Evolutionary conservation across 2,797 vertebrate genomes (phyloP).

Genomic region (Lacerta viridis): DNA sequence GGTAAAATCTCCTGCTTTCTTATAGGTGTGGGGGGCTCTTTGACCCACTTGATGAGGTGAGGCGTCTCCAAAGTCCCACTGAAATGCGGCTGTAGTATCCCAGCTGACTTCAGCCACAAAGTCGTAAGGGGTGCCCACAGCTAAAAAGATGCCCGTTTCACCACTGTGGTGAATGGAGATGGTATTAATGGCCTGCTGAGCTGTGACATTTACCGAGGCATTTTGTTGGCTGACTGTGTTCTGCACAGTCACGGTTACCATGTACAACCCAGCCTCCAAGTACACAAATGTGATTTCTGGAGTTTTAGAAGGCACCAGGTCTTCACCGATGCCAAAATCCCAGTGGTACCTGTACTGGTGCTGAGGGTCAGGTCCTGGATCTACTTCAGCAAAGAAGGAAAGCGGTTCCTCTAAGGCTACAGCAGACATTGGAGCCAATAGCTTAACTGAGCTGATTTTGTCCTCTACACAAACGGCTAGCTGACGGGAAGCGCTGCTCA

Average conservation of each 20-base stretch:
- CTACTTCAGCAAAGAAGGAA: slow-evolving; percentile 74
- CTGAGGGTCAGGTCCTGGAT: slow-evolving; percentile 55
- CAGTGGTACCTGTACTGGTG: slow-evolving; percentile 77
- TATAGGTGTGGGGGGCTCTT: slow-evolving; percentile 79
- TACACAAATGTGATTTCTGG: slow-evolving; percentile 79
- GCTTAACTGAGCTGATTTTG: slow-evolving; percentile 66
- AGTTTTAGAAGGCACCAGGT: slow-evolving; percentile 45
- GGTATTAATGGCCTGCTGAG: slow-evolving; percentile 76
- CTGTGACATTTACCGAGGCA: slow-evolving; percentile 63
- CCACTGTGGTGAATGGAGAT: slow-evolving; percentile 68
- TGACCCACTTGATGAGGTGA: slow-evolving; percentile 57
- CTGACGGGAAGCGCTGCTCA: slow-evolving; percentile 59
- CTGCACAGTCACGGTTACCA: slow-evolving; percentile 73
- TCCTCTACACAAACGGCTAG: slow-evolving; percentile 77
- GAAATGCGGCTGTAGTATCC: slow-evolving; percentile 76
- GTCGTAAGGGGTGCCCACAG: slow-evolving; percentile 57
- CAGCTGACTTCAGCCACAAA: slow-evolving; percentile 76
- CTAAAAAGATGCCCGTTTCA: slow-evolving; percentile 56
- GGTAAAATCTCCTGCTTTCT: slow-evolving; percentile 70
- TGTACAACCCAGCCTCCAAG: slow-evolving; percentile 75
- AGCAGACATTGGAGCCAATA: slow-evolving; percentile 60
- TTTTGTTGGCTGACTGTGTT: slow-evolving; percentile 80
- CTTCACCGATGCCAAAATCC: slow-evolving; percentile 63
- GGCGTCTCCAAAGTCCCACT: slow-evolving; percentile 86
- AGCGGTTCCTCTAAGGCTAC: slow-evolving; percentile 72